Evolutionary conservation across 2,797 vertebrate species (phyloP), one percentile per base, ranked within the genome.

Genomic region (Thunnus albacares): DNA sequence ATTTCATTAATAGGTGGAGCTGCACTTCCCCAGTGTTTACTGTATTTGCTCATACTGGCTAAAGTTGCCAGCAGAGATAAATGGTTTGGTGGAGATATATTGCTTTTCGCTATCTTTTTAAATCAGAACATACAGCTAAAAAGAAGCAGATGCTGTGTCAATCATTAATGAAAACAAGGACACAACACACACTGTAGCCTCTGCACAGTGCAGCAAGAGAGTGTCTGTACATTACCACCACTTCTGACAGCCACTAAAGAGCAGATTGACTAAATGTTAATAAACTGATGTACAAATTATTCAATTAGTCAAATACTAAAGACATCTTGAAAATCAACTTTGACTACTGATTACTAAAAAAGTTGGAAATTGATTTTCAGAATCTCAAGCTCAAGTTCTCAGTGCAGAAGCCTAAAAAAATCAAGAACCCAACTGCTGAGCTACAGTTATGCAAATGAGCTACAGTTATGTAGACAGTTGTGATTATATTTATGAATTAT

Each of bases 141-240:
- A 24, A 66, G 56, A 24, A 66, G 56, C 47, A 1, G 4, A 60
- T 41, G 4, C 18, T 45, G 43, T 0, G 56, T 38, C 57, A 59
- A 65, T 74, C 47, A 68, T 60, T 55, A 64, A 74, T 74, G 43
- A 65, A 66, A 61, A 17, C 70, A 71, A 65, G 65, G 65, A 70
- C 43, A n/a, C 6, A 20, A 41, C 3, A 11, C 33, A 28, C 1
- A 12, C 58, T 26, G 45, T 0, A 14, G 58, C 20, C 18, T 41
- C 33, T n/a, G 33, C 33, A 33, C 30, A 56, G 14, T 14, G 47
- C 12, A 15, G 24, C 20, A 35, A 30, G 47, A 52, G 17, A 6
- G 63, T 35, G 8, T 2, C 33, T 17, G 11, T 11, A 17, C 45
- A 2, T 35, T 4, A 24, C 1, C 14, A 6, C 1, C 4, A 52